Evolutionary conservation across 2,888 invertebrate species (phyloP).

Genomic region (Cerastis rubricosa): DNA sequence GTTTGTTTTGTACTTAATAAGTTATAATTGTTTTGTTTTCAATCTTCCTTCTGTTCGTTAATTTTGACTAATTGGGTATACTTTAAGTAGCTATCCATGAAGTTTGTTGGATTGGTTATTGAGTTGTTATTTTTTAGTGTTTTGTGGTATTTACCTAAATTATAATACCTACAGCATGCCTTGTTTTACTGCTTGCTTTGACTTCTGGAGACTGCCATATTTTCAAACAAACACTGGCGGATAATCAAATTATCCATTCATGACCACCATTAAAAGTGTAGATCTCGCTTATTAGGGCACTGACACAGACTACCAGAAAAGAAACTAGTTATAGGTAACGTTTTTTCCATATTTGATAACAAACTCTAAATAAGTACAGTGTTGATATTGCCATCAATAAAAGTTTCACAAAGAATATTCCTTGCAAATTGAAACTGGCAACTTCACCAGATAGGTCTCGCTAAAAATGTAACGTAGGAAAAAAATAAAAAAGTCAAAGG

Average conservation of each 20-base stretch:
- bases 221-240: too few relatives aligned
- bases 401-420: conserved; percentile 26
- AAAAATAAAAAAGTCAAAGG: conserved; percentile 42
- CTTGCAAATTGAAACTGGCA: conserved; percentile 18
- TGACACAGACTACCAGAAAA: background rate
- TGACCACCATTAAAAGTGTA: background rate
- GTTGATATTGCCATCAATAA: conserved; percentile 31
- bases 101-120: background rate
- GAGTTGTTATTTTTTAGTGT: background rate
- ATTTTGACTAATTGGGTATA: conserved; percentile 5
- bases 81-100: background rate
- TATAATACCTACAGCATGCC: too few relatives aligned
- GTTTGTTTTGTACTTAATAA: conserved; percentile 25
- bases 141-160: background rate
- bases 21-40: conserved; percentile 34
- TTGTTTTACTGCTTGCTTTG: too few relatives aligned
- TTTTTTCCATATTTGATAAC: background rate
- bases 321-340: background rate
- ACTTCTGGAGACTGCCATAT: too few relatives aligned
- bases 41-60: background rate
- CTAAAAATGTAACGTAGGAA: conserved; percentile 52
- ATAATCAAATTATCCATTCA: background rate
- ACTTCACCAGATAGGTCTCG: conserved; percentile 49
- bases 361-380: background rate
- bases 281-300: background rate